Percentiles rank a stretch among this genome's conserved stretches.
phyloP scores from a whole-genome alignment of 2,113 vertebrate species.

The Glaucidium brasilianum region DNA sequence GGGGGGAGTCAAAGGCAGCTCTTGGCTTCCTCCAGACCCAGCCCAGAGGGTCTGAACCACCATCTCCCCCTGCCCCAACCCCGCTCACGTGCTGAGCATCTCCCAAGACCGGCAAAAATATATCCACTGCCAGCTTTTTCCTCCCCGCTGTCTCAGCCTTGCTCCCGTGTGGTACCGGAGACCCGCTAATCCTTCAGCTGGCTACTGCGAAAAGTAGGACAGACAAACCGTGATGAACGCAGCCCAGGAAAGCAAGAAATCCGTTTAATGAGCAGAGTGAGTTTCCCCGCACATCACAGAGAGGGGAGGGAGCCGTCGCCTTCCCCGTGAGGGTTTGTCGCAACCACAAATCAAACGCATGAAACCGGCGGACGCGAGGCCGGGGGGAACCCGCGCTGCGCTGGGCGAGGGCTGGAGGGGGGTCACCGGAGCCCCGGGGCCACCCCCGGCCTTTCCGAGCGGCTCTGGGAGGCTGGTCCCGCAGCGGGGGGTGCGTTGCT shows the following conservation, averaged over 20 bases:
- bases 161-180: not conserved
- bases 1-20: not conserved
- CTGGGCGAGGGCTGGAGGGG: accelerated
- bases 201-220: not conserved
- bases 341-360: accelerated
- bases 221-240: accelerated
- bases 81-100: accelerated
- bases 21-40: too few species aligned
- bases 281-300: not conserved
- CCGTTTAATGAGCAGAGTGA: not conserved
- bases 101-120: not conserved
- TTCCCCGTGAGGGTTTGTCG: not conserved
- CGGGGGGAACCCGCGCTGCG: accelerated
- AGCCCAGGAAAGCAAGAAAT: not conserved
- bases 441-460: accelerated
- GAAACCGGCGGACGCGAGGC: accelerated
- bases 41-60: not conserved
- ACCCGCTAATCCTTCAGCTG: not conserved
- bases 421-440: too few species aligned
- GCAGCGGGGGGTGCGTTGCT: accelerated
- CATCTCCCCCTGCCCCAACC: accelerated
- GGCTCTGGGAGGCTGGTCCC: accelerated
- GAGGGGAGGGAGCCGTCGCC: accelerated
- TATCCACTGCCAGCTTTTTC: not conserved
- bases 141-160: not conserved